These are phyloP conservation scores for Phataginus tricuspis DNA, from an alignment of 2,797 vertebrate species.

Conservation along the genomic window DNA sequence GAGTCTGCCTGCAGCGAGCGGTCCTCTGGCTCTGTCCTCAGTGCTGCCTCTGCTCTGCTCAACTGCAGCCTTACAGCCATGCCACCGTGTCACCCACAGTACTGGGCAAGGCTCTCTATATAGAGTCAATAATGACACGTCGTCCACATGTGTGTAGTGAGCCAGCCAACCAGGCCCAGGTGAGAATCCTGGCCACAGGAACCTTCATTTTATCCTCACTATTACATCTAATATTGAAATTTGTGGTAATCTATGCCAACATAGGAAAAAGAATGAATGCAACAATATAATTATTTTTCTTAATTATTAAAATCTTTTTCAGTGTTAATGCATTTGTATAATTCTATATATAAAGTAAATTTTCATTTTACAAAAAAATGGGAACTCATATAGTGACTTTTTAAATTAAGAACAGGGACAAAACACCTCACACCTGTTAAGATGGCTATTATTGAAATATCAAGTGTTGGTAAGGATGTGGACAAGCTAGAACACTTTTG, in stretches of 20 bases:
- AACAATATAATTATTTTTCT: background rate
- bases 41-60: too few relatives aligned
- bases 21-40: too few relatives aligned
- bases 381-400: background rate
- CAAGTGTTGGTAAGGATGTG: background rate
- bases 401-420: background rate
- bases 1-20: too few relatives aligned
- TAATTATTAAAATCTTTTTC: background rate
- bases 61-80: too few relatives aligned
- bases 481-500: background rate
- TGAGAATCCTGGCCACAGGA: too few relatives aligned
- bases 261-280: background rate
- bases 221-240: background rate
- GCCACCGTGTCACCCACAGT: too few relatives aligned
- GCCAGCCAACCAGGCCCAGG: too few relatives aligned
- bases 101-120: too few relatives aligned
- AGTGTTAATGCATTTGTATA: background rate
- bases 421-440: background rate
- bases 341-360: background rate
- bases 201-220: too few relatives aligned
- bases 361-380: conserved; percentile 9
- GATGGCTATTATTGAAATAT: background rate
- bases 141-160: too few relatives aligned
- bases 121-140: too few relatives aligned
- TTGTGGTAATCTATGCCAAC: background rate